Evolutionary conservation across 2,888 invertebrate genomes (phyloP).

Genomic region (Odontocolon sp.): DNA sequence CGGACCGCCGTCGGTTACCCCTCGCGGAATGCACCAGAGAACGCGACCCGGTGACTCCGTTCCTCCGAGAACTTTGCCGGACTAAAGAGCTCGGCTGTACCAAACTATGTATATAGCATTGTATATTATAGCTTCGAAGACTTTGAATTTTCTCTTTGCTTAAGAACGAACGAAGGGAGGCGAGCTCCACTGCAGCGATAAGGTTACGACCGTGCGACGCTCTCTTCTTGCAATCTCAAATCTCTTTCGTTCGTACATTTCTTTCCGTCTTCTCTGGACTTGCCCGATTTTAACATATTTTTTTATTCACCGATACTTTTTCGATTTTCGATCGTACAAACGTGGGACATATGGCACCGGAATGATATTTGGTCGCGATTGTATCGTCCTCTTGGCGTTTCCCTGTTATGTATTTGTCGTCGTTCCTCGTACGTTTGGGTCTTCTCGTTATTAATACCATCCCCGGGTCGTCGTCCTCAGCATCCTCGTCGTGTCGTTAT

Average conservation of each 20-base stretch:
- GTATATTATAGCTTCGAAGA: background rate
- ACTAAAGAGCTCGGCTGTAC: background rate
- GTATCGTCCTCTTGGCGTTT: background rate
- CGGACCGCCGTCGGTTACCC: background rate
- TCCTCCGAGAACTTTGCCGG: conserved; percentile 7
- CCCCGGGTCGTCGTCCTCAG: conserved; percentile 37
- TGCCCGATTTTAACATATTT: background rate
- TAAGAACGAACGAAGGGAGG: background rate
- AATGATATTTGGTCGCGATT: background rate
- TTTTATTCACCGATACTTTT: background rate
- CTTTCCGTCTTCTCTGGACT: background rate
- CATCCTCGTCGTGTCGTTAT: conserved; percentile 12
- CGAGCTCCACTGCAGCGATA: background rate
- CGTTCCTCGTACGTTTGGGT: conserved; percentile 19
- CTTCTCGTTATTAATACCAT: conserved; percentile 35
- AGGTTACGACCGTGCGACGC: background rate
- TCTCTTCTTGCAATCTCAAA: background rate
- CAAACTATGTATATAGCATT: background rate
- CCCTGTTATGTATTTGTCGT: no score
- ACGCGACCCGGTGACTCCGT: conserved; percentile 31
- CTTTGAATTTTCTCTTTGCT: background rate
- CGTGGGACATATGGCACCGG: background rate
- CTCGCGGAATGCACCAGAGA: conserved; percentile 16
- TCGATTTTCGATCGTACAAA: background rate
- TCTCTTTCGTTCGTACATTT: background rate